Evolutionary conservation across 2,113 vertebrate genomes (phyloP), one percentile per base, ranked within the genome.

Genomic region (Pardalotus punctatus): DNA sequence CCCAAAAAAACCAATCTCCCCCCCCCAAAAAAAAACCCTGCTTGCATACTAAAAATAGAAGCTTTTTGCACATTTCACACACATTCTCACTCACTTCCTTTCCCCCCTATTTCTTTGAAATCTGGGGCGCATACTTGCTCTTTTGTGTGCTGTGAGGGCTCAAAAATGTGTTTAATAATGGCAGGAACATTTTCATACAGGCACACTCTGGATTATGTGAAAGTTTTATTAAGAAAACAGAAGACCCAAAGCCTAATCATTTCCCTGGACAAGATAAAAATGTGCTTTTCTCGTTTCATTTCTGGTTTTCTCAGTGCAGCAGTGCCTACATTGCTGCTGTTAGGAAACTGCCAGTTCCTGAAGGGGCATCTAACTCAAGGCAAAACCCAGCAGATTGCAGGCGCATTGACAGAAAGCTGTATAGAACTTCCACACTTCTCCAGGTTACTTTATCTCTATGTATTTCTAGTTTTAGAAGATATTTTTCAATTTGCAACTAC

Each of bases 401-500:
- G 23, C 23, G 3, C 35, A 14, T 60, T 90, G 61, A 51, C 27
- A 88, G 58, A 90, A 81, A 81, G 9, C 35, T 70, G 17, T 50
- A 58, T 86, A 81, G 51, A 89, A 60, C 36, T 71, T 79, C 11
- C 14, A 54, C 28, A 38, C 48, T 95, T 96, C 43, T 71, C 71
- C 67, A 86, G 65, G 83, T 96, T 91, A 74, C 81, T 94, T 91
- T 96, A 78, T 96, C 85, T 95, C 72, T 72, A 21, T 76, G 29
- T 82, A 71, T 95, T 94, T 76, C 47, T 72, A 83, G 57, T 93
- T 86, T 86, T 58, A 69, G 79, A 97, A 89, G 50, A 29, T 96
- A 89, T 50, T 95, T 96, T 96, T 96, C 94, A 91, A 65, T 72
- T 95, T 96, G 33, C 90, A 90, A 54, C 95, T 96, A 71, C 0